phyloP scores from a whole-genome alignment of 2,113 vertebrate species.

The Propithecus coquereli region DNA sequence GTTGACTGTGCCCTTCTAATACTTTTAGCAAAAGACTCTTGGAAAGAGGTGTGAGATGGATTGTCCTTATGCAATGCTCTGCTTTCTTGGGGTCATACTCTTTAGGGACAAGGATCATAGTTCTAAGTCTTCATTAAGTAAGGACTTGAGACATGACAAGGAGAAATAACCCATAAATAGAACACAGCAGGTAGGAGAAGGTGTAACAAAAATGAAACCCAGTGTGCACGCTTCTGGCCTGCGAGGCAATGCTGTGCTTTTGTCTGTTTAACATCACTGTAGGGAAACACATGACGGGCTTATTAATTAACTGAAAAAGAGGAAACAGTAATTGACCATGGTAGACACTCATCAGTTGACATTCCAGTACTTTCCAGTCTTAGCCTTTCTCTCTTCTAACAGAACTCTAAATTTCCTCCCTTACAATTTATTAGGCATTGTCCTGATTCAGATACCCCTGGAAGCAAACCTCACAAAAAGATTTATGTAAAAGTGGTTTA shows the following conservation, averaged over 20 bases:
- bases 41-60: neutral
- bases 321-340: neutral
- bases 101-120: neutral
- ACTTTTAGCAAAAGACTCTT: neutral
- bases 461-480: neutral
- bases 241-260: neutral
- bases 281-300: neutral
- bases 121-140: neutral
- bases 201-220: neutral
- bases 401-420: neutral
- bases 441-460: neutral
- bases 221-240: neutral
- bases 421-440: neutral
- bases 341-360: neutral
- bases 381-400: neutral
- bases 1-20: neutral
- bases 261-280: neutral
- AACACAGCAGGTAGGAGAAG: neutral
- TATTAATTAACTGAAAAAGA: neutral
- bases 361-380: neutral
- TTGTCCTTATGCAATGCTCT: neutral
- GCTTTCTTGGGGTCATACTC: neutral
- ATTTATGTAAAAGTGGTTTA: slow-evolving; percentile 9
- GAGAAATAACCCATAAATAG: neutral
- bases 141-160: neutral